Evolutionary conservation across 30 jellyfish, hydroid and myxozoan genomes (phyloP).

Genomic region (Nemopilema nomurai): DNA sequence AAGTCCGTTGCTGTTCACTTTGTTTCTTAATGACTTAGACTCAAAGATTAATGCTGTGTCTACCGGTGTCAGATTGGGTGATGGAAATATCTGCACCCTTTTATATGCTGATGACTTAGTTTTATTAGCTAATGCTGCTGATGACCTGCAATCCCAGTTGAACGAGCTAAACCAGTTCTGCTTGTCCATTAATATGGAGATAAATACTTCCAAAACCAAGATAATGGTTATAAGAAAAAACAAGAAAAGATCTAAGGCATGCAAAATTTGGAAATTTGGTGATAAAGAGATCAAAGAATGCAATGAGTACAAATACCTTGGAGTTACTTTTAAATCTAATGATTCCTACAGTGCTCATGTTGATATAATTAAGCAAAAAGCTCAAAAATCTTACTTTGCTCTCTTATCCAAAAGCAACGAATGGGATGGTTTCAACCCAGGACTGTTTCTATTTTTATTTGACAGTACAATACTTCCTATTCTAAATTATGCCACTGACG

Average conservation of each 20-base stretch:
- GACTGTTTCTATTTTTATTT: conserved; percentile 22
- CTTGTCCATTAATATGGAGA: background rate
- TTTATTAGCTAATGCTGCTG: conserved; percentile 5
- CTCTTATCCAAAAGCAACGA: conserved; percentile 22
- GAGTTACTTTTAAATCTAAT: conserved; percentile 17
- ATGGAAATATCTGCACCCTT: background rate
- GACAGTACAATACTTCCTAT: conserved; percentile 12
- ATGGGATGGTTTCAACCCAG: conserved; percentile 32
- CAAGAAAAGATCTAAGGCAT: background rate
- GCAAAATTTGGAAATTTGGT: background rate
- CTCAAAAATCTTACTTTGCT: conserved; percentile 7
- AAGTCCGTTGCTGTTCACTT: conserved; percentile 32
- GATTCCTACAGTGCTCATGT: conserved; percentile 12
- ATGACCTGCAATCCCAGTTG: conserved; percentile 10
- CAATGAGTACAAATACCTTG: conserved; percentile 12
- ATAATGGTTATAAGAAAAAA: background rate
- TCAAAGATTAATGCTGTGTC: background rate
- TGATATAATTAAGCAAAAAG: conserved; percentile 8
- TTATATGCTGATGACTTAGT: conserved; percentile 36
- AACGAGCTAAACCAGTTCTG: background rate
- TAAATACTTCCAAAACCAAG: no score
- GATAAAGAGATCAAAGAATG: conserved; percentile 10
- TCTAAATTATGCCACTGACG: background rate
- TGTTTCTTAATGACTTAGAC: conserved; percentile 33
- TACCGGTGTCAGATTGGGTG: conserved; percentile 6